Conservation (phyloP, 2,797 vertebrate genomes). For the Poecilia gillii region DNA sequence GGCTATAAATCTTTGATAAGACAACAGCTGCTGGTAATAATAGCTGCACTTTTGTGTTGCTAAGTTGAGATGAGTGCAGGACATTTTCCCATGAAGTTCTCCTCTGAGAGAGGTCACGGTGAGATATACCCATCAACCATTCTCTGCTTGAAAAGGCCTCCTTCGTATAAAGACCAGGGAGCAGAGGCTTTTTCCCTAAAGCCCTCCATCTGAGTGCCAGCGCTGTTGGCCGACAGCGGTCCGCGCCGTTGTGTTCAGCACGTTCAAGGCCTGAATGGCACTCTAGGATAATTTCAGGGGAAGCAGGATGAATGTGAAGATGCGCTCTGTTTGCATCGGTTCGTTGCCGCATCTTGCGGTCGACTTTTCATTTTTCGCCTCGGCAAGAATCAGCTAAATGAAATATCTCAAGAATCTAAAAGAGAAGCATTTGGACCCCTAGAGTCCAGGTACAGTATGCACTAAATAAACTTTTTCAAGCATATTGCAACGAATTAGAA, state of each 20-base stretch:
- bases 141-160: constrained; percentile 12
- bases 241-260: not conserved
- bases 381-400: not conserved
- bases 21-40: constrained; percentile 55
- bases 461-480: not conserved
- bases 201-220: constrained; percentile 11
- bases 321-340: not conserved
- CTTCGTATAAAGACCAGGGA: constrained; percentile 34
- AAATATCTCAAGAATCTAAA: not conserved
- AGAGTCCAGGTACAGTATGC: not conserved
- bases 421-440: not conserved
- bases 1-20: constrained; percentile 51
- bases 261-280: constrained; percentile 9
- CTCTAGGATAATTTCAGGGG: constrained; percentile 20
- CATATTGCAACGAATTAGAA: not conserved
- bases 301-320: constrained; percentile 12
- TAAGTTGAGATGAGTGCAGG: constrained; percentile 14
- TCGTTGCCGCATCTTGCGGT: not conserved
- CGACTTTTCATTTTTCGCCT: not conserved
- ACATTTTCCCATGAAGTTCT: constrained; percentile 60
- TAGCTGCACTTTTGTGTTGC: constrained; percentile 54
- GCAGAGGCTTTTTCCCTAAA: not conserved
- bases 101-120: constrained; percentile 41
- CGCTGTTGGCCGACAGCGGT: not conserved
- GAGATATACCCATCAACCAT: constrained; percentile 27